Evolutionary conservation across 2,888 invertebrate species (phyloP).

Genomic region (Cephus spinipes): DNA sequence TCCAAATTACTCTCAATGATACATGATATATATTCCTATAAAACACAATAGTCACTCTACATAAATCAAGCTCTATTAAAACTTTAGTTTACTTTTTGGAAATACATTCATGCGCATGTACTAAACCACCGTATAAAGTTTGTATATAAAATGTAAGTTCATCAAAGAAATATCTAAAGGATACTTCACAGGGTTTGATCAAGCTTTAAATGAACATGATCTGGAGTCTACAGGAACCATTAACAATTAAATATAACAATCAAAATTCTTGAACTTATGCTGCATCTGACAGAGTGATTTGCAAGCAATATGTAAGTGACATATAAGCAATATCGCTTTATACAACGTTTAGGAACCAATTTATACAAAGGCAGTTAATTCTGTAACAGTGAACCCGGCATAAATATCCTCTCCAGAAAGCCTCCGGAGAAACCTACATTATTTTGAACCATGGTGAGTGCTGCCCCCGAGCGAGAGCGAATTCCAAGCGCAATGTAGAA

Average conservation of each 20-base stretch:
- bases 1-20: background rate
- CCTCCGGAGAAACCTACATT: background rate
- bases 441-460: constrained; percentile 2
- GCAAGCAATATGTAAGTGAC: background rate
- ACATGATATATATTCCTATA: background rate
- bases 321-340: background rate
- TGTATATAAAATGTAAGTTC: background rate
- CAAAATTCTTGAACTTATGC: background rate
- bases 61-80: background rate
- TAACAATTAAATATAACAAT: background rate
- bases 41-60: background rate
- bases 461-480: constrained; percentile 11
- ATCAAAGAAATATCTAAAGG: background rate
- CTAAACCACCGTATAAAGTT: background rate
- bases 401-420: background rate
- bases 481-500: constrained; percentile 17
- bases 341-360: background rate
- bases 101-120: background rate
- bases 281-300: too few species aligned
- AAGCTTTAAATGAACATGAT: background rate
- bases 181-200: background rate
- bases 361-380: background rate
- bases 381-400: background rate
- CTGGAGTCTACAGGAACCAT: background rate
- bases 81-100: background rate